These are phyloP conservation scores for Trichacis sp. DNA, from an alignment of 2,888 invertebrate species.

Conservation along the genomic window DNA sequence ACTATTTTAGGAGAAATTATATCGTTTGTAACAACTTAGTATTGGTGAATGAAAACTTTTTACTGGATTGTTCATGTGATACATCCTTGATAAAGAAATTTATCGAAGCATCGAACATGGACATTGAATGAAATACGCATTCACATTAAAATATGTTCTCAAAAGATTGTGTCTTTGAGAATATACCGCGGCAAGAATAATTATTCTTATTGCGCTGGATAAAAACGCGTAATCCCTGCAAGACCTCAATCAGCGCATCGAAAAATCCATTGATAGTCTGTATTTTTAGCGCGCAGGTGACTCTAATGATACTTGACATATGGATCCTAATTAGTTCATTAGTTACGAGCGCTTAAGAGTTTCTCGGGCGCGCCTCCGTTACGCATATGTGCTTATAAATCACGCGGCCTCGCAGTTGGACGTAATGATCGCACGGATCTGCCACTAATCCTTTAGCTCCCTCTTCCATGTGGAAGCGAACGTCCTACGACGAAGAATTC, in stretches of 20 bases:
- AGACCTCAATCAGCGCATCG: background rate
- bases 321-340: conserved; percentile 57
- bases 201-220: too few relatives aligned
- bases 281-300: background rate
- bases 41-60: too few relatives aligned
- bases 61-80: too few relatives aligned
- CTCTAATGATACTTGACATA: conserved; percentile 40
- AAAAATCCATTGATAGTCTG: background rate
- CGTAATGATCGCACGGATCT: conserved; percentile 47
- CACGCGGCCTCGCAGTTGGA: conserved; percentile 51
- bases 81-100: too few relatives aligned
- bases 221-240: too few relatives aligned
- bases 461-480: conserved; percentile 11
- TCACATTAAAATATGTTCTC: too few relatives aligned
- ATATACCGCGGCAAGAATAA: too few relatives aligned
- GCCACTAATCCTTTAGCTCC: conserved; percentile 53
- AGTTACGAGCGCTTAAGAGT: conserved; percentile 60
- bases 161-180: too few relatives aligned
- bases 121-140: too few relatives aligned
- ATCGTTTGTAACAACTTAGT: too few relatives aligned
- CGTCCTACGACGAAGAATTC: background rate
- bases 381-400: conserved; percentile 55
- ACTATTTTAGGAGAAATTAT: too few relatives aligned
- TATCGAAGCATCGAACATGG: too few relatives aligned
- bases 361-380: conserved; percentile 50